Base-by-base conservation (phyloP, 2,888 invertebrate genomes). In the Brachyopa scutellaris region DNA sequence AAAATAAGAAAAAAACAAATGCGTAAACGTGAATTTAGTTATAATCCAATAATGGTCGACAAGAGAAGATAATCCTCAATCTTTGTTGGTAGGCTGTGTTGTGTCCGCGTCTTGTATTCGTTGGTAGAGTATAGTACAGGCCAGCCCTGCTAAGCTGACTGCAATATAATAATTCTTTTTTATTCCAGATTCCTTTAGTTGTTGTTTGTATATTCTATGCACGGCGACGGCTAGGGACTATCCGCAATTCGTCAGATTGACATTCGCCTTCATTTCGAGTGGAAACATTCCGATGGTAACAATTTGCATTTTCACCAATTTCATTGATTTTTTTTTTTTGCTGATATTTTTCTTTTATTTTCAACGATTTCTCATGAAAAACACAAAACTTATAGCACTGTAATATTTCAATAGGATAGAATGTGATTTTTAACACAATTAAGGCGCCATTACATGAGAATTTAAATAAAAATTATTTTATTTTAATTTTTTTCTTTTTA, bases 21-120 rank as follows among this genome's bases (percentile, higher is more conserved):
- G 47, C 59, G 64, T 78, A 51, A 73, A 53, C 47, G 61, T 36
- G 19, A 45, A 74, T 67, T 73, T 74, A 79, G 67, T 80, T 80
- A 74, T 74, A 80, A 80, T 80, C 79, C 79, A 80, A 74, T 74
- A 67, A 73, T 62, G 45, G 79, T 79, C 67, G 74, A 31, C 33
- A 23, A 31, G 42, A 45, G 47, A 69, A 38, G 67, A 61, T 79
- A 80, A 80, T 80, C 74, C 79, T 42, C 74, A 49, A 59, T 74
- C 57, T 61, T 67, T 66, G 36, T 47, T 74, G 53, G 6, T 26
- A 49, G 49, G 61, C 53, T 17, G 53, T 59, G 36, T n/a, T 45
- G 17, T 36, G 45, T 61, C 36, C 23, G 29, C 40, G 31, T 70
- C 47, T 11, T 11, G 57, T 33, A 11, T 36, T 36, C 6, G 67